Conservation (phyloP, 2,888 invertebrate species). For the Agrochola lychnidis region DNA sequence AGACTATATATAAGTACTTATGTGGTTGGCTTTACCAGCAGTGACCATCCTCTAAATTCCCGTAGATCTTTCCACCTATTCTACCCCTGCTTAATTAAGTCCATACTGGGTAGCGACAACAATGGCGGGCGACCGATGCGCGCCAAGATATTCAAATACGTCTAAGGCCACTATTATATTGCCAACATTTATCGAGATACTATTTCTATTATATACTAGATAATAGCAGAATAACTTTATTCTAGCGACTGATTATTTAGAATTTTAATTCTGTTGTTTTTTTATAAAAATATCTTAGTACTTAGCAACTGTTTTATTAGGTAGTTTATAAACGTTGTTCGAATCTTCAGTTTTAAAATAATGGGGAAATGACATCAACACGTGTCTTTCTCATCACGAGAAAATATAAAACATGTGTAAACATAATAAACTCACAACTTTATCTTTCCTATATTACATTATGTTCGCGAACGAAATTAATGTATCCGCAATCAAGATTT, state of each 20-base stretch:
- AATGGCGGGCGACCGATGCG: constrained; percentile 87
- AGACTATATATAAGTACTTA: constrained; percentile 71
- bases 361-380: constrained; percentile 26
- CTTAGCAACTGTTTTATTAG: constrained; percentile 1
- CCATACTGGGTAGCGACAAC: constrained; percentile 89
- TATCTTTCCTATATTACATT: constrained; percentile 26
- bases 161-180: constrained; percentile 88
- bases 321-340: constrained; percentile 3
- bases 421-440: constrained; percentile 43
- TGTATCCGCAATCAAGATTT: constrained; percentile 59
- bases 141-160: constrained; percentile 90
- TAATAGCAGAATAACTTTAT: constrained; percentile 61
- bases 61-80: constrained; percentile 86
- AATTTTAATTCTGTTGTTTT: constrained; percentile 6
- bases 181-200: constrained; percentile 81
- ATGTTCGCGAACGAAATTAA: constrained; percentile 51
- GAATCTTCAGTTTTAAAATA: constrained; percentile 23
- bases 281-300: constrained; percentile 8
- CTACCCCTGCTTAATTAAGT: constrained; percentile 88
- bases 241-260: constrained; percentile 47
- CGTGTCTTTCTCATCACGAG: constrained; percentile 20
- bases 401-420: constrained; percentile 36
- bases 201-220: constrained; percentile 63
- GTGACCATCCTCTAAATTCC: constrained; percentile 84
- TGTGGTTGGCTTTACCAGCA: constrained; percentile 64